Percentiles rank a stretch among this genome's conserved stretches.
These are phyloP conservation scores for Tiliqua scincoides DNA, from an alignment of 2,113 vertebrate species.

Conservation along the genomic window DNA sequence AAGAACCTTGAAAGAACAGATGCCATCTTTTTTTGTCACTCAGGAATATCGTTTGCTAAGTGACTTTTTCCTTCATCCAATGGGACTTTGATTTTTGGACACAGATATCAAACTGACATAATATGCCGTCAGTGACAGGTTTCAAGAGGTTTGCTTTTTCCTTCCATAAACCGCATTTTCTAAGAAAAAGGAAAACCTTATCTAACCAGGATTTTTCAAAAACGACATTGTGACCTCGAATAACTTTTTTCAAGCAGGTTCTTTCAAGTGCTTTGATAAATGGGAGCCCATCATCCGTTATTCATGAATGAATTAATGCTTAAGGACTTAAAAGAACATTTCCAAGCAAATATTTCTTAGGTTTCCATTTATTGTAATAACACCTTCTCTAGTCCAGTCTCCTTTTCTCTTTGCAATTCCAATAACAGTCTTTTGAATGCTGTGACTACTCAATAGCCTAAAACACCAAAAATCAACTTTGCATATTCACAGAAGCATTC, in stretches of 20 bases:
- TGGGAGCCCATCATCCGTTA: neutral
- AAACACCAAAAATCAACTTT: neutral
- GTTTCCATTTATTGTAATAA: constrained; percentile 6
- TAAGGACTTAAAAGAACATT: constrained; percentile 4
- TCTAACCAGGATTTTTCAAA: constrained; percentile 34
- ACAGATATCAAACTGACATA: constrained; percentile 56
- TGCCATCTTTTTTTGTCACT: constrained; percentile 57
- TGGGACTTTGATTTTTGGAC: constrained; percentile 51
- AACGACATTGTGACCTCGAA: neutral
- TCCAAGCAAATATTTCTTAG: neutral
- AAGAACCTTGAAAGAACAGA: constrained; percentile 57
- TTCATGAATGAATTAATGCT: constrained; percentile 16
- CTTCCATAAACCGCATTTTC: neutral
- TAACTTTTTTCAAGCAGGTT: constrained; percentile 12
- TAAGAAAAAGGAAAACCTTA: neutral
- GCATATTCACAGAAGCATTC: neutral
- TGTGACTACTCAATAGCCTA: neutral
- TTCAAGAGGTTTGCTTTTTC: constrained; percentile 35
- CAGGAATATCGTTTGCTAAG: constrained; percentile 48
- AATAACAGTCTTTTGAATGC: neutral
- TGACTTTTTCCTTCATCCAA: constrained; percentile 64
- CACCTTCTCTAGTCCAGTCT: neutral
- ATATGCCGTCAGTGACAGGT: constrained; percentile 3
- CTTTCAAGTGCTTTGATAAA: constrained; percentile 5
- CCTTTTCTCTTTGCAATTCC: neutral